Evolutionary conservation across 2,797 vertebrate genomes (phyloP), one percentile per base, ranked within the genome.

Genomic region (Craterocephalus amniculus): DNA sequence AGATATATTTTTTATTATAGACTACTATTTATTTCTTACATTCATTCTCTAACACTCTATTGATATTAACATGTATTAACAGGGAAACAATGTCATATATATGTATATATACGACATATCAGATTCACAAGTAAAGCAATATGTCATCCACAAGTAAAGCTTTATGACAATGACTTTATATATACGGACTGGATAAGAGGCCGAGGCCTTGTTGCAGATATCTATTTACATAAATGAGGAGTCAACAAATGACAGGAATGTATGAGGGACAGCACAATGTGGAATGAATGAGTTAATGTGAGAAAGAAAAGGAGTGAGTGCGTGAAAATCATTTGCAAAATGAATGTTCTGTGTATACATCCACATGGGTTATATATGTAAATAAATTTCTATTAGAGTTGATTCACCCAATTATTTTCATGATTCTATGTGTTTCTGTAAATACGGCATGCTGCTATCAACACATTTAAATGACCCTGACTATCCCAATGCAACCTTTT

Each of bases 31-130:
- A 91, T 91, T 93, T 93, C 91, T 91, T 94, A 94, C 94, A 94
- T 94, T 94, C 93, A 93, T 92, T 94, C 92, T 93, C 93, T 94
- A 95, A 91, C 93, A 94, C 94, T 92, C 93, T 94, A 95, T 89
- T 92, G 86, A 94, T 94, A 94, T 95, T 94, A 94, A 95, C 93
- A 94, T 92, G 87, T 90, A 95, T 93, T 91, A 91, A 93, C 91
- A 93, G 89, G 87, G 87, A 89, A 91, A 93, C 88, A 88, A 82
- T 80, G 74, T 78, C 65, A 83, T 68, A 58, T 75, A 67, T 70
- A 63, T 65, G 34, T 72, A 31, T 59, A 40, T 31, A 60, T 60
- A 56, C 31, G 14, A 43, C 31, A 64, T 52, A 52, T 81, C 52
- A 83, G 59, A 76, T 74, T 90, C 81, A 89, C 79, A 80, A 67